Percentiles rank a stretch among this genome's conserved stretches.
Conservation (phyloP, 1,140 invertebrate species). For the Tetragonula clypearis region DNA sequence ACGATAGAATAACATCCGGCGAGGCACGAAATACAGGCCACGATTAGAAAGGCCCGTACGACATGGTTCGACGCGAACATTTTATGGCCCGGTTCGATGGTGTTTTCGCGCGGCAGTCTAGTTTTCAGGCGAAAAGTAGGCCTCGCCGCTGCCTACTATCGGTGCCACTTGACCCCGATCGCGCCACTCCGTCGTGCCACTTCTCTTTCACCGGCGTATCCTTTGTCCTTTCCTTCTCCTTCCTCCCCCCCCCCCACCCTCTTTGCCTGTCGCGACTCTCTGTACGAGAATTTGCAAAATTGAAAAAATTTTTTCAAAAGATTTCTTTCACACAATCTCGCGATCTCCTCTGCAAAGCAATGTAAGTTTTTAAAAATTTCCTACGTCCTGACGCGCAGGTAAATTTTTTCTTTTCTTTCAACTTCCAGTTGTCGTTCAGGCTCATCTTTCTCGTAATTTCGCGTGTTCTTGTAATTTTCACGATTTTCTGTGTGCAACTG, state of each 20-base stretch:
- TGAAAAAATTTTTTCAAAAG: no score
- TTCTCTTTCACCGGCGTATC: constrained; percentile 64
- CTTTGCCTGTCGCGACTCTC: not conserved
- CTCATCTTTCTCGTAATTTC: no score
- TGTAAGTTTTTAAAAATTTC: no score
- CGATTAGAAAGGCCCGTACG: constrained; percentile 72
- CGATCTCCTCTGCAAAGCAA: no score
- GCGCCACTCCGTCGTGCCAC: constrained; percentile 44
- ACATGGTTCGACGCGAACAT: constrained; percentile 34
- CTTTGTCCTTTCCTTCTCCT: constrained; percentile 15
- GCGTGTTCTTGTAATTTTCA: no score
- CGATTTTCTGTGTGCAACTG: no score
- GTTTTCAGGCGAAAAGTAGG: constrained; percentile 72
- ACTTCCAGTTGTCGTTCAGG: no score
- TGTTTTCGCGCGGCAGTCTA: constrained; percentile 66
- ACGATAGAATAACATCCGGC: constrained; percentile 60
- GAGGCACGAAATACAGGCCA: constrained; percentile 65
- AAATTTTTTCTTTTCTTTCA: no score
- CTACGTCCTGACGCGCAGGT: no score
- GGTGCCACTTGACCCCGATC: constrained; percentile 72
- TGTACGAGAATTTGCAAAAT: no score
- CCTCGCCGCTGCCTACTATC: constrained; percentile 66
- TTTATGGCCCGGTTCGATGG: constrained; percentile 51
- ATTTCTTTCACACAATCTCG: no score
- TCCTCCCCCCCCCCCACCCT: not conserved